Base-by-base conservation (phyloP, 2,888 invertebrate species). In the Dioctria rufipes region DNA sequence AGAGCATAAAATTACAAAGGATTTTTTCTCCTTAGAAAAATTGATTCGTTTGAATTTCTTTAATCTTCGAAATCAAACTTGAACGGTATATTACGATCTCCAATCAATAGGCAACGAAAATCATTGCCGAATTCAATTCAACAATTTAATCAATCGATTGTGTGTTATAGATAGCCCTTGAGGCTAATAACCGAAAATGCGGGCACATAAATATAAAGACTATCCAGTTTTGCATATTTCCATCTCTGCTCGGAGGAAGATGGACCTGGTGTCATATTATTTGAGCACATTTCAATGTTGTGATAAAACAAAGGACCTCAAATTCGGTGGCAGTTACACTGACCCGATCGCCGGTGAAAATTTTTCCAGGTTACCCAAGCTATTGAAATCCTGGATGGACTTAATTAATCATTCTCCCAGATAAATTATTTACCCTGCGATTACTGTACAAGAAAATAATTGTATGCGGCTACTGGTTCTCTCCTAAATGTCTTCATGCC, bases 321-420 rank as follows among this genome's bases (percentile, higher is more conserved):
- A 11, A 11, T 1, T 4, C 54, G 11, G 4, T 4, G 11, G n/a
- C 0, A 25, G 25, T 25, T 25, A 25, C 25, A 25, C 2, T 54
- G 54, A 54, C 54, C 54, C 54, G n/a, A n/a, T n/a, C 2, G 25
- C 25, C 3, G 6, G 2, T 54, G 11, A 6, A 54, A 2, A 54
- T 3, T 54, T 54, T 54, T 54, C 1, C 54, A 54, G 54, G 54
- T 2, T 54, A 4, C 2, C 2, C 6, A 11, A 11, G 54, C 54
- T n/a, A 54, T 54, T 54, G 54, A 3, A 54, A 54, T 54, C 3
- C 54, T 25, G 9, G 54, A 54, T 4, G 9, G 11, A 54, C 11
- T 54, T 54, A 54, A 54, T 54, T 54, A 54, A 54, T 54, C 54
- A 54, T 54, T 54, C n/a, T 11, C 11, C 11, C 54, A 54, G 54